These are phyloP conservation scores for Plagodis dolabraria DNA, from an alignment of 2,888 invertebrate species.

Conservation along the genomic window DNA sequence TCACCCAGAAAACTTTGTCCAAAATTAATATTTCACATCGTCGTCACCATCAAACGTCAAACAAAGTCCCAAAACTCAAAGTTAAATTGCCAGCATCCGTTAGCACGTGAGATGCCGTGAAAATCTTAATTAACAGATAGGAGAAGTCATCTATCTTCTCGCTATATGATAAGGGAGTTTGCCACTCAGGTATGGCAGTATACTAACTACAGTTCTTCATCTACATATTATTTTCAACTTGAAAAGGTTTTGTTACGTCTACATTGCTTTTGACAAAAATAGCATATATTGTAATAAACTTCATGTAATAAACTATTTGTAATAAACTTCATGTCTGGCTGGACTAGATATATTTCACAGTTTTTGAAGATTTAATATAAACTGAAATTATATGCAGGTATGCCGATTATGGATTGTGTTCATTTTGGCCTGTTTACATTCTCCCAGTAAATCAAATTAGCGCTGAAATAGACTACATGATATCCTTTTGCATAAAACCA, in stretches of 20 bases:
- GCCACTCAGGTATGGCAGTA: slow-evolving; percentile 3
- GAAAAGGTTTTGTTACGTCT: background rate
- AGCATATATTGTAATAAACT: too few species aligned
- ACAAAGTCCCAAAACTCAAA: slow-evolving; percentile 63
- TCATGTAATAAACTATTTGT: too few species aligned
- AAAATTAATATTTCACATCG: slow-evolving; percentile 32
- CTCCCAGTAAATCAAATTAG: too few species aligned
- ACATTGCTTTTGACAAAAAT: too few species aligned
- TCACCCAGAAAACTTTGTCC: background rate
- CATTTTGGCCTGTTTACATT: too few species aligned
- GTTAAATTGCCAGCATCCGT: slow-evolving; percentile 78
- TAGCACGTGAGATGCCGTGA: slow-evolving; percentile 76
- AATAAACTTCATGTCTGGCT: too few species aligned
- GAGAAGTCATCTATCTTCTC: slow-evolving; percentile 69
- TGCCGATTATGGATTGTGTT: too few species aligned
- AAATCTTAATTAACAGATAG: slow-evolving; percentile 85
- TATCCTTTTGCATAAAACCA: too few species aligned
- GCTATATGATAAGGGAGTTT: slow-evolving; percentile 66
- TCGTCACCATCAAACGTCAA: slow-evolving; percentile 18
- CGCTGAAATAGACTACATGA: too few species aligned
- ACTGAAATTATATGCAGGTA: too few species aligned
- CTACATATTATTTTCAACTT: background rate
- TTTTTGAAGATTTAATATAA: too few species aligned
- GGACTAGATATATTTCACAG: too few species aligned
- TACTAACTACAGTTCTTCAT: slow-evolving; percentile 2